Evolutionary conservation across 2,113 vertebrate genomes (phyloP).

Genomic region (Odocoileus virginianus): DNA sequence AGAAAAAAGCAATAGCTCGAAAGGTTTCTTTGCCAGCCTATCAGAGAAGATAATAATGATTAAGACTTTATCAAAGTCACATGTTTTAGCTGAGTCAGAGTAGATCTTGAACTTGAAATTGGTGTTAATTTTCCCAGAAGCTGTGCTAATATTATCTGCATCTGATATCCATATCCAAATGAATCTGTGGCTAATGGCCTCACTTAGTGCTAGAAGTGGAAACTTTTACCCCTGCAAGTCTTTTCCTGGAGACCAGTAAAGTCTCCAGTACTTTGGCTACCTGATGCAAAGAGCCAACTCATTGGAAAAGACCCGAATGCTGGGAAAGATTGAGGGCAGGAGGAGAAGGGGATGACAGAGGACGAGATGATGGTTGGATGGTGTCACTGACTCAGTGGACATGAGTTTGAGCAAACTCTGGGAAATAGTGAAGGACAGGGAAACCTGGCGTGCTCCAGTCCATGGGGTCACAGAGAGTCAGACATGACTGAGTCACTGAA

Average conservation of each 20-base stretch:
- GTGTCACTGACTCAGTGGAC: neutral
- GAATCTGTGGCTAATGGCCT: neutral
- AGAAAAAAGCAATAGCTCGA: neutral
- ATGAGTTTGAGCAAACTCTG: neutral
- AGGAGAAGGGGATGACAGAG: neutral
- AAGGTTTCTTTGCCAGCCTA: neutral
- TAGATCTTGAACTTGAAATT: neutral
- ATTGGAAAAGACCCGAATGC: neutral
- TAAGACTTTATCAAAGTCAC: neutral
- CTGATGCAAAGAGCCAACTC: neutral
- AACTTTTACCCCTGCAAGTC: neutral
- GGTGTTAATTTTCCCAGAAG: neutral
- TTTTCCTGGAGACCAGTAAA: neutral
- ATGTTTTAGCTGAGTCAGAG: neutral
- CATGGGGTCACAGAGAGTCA: neutral
- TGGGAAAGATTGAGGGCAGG: neutral
- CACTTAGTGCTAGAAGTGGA: neutral
- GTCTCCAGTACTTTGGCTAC: neutral
- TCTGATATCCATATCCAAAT: neutral
- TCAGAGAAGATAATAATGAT: neutral
- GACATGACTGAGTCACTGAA: neutral
- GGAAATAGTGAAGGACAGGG: neutral
- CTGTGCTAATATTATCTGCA: neutral
- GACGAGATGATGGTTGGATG: neutral
- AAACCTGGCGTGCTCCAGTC: neutral